Evolutionary conservation across 2,113 vertebrate species (phyloP), one percentile per base, ranked within the genome.

Genomic region (Proterorhinus semilunaris): DNA sequence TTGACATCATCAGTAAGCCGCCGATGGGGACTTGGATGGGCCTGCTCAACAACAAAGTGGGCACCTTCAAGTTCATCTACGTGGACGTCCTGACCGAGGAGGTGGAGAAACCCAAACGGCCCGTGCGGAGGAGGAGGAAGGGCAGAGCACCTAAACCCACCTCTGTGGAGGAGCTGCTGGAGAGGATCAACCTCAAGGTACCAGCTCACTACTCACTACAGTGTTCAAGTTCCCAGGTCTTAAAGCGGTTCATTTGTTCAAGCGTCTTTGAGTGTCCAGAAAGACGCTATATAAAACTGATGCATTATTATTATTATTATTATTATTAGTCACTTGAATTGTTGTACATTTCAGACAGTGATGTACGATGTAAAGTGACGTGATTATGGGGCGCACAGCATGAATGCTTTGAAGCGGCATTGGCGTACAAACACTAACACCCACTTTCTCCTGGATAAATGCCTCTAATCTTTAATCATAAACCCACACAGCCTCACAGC

Each of bases 21-120:
- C 98, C 98, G n/a, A 99, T 99, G 96, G 97, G 97, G 8, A 99
- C 98, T 0, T 99, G 98, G 98, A 99, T 99, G 97, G 98, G 98
- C 8, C 90, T 99, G 54, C 71, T 99, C 74, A 97, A 98, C 90
- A 99, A 99, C 90, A 99, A 99, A 82, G 98, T 99, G 12, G 98
- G 98, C 73, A 99, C 98, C 0, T 99, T 99, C 91, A 99, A 99
- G 84, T 99, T 99, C 87, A 98, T 99, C 88, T 99, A 99, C 1
- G 96, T 99, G 91, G 97, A 99, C 0, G 96, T 99, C 65, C 91
- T 99, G 65, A 94, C 82, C 1, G 96, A 98, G 62, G 95, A 98
- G 44, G 95, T 95, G 68, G 96, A 98, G 88, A 98, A 98, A 79
- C 96, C 96, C 0, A 99, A 96, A 76, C 92, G 96, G 21, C 94